A percentile compares a stretch with the other conserved stretches of the same genome.
phyloP scores from a whole-genome alignment of 2,888 invertebrate species.

The Tryphoninae sp. region DNA sequence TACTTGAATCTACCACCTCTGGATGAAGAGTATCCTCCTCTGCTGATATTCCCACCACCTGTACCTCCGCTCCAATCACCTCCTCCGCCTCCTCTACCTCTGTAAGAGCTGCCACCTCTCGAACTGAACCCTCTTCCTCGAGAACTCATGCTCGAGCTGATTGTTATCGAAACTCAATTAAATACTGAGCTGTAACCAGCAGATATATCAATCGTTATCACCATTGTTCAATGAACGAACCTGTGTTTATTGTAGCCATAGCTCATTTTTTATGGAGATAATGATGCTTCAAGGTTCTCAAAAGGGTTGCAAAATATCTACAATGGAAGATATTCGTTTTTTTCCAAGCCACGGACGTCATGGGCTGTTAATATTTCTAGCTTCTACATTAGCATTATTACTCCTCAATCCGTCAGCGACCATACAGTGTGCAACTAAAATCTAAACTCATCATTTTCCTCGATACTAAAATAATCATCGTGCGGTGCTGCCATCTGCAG shows the following conservation, averaged over 20 bases:
- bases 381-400: background rate
- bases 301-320: conserved; percentile 68
- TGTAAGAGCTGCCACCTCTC: conserved; percentile 76
- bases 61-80: conserved; percentile 72
- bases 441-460: background rate
- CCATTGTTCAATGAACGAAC: conserved; percentile 67
- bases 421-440: background rate
- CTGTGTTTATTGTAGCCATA: conserved; percentile 77
- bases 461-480: too few species aligned
- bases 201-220: background rate
- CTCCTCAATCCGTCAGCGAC: background rate
- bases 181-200: conserved; percentile 25
- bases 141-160: conserved; percentile 76
- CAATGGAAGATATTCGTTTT: conserved; percentile 63
- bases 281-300: conserved; percentile 65
- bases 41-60: conserved; percentile 72
- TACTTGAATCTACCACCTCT: conserved; percentile 78
- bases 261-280: conserved; percentile 73
- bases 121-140: conserved; percentile 78
- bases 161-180: conserved; percentile 5
- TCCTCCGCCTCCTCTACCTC: conserved; percentile 76
- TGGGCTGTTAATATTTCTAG: conserved; percentile 3
- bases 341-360: background rate
- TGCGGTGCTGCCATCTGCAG: too few species aligned
- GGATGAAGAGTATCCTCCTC: conserved; percentile 78